Conservation (phyloP, 2,797 vertebrate species). For the Salarias fasciatus region DNA sequence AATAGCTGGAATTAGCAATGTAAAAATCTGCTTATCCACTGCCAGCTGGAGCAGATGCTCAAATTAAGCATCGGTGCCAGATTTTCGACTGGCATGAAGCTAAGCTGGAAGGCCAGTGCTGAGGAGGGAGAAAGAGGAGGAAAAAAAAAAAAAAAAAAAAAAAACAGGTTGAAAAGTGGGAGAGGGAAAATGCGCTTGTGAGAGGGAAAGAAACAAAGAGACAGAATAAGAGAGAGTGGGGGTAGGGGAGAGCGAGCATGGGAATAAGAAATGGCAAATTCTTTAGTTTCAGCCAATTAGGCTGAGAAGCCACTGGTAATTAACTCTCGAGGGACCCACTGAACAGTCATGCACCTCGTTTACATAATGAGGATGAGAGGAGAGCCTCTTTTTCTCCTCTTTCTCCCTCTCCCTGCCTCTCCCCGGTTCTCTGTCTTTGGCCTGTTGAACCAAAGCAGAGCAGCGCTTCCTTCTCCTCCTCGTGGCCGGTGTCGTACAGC, state of each 20-base stretch:
- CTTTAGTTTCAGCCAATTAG: conserved; percentile 87
- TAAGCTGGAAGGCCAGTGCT: conserved; percentile 59
- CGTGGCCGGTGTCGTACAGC: conserved; percentile 40
- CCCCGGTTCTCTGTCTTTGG: conserved; percentile 64
- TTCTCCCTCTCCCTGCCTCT: conserved; percentile 45
- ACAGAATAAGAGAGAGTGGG: conserved; percentile 39
- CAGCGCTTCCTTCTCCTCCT: conserved; percentile 34
- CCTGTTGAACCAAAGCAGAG: conserved; percentile 70
- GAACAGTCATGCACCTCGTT: conserved; percentile 86
- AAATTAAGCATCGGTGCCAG: conserved; percentile 77
- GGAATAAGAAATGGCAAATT: conserved; percentile 84
- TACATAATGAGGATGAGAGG: conserved; percentile 85
- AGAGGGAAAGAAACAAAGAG: conserved; percentile 34
- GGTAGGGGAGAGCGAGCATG: conserved; percentile 63
- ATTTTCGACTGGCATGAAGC: conserved; percentile 69
- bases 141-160: conserved; percentile 74
- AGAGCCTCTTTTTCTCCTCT: conserved; percentile 67
- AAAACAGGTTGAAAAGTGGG: conserved; percentile 68
- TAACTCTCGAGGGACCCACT: conserved; percentile 84
- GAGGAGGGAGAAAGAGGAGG: conserved; percentile 47
- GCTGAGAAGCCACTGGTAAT: conserved; percentile 85
- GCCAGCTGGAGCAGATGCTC: conserved; percentile 87
- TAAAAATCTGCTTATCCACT: conserved; percentile 81
- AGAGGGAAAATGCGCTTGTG: conserved; percentile 53
- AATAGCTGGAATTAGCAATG: conserved; percentile 85